Evolutionary conservation across 1,140 invertebrate genomes (phyloP), one percentile per base, ranked within the genome.

Genomic region (Zeugodacus cucurbitae): DNA sequence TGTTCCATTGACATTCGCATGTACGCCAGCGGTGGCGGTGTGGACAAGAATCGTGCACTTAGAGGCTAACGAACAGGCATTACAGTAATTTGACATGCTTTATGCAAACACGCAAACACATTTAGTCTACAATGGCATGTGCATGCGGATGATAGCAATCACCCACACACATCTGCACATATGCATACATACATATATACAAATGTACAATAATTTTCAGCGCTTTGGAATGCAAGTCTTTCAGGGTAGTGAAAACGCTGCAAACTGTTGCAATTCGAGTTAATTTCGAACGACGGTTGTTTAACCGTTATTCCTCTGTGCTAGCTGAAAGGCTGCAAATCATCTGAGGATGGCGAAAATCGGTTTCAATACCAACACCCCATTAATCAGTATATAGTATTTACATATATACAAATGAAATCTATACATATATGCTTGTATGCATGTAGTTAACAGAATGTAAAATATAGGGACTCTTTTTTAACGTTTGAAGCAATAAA

Each of bases 1-100:
- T 5, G 67, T 37, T 37, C 17, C 20, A 11, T 54, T 48, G 44
- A 48, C 44, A 48, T 48, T 48, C 5, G 11, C n/a, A 20, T 0
- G 20, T 20, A 74, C 4, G 26, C 58, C 26, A 26, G 34, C 6
- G 32, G 34, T 34, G 67, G 20, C 32, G 34, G 67, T 74, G 67
- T 74, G 67, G 3, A 22, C 67, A 74, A 14, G 17, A 20, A n/a
- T n/a, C 34, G 22, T 34, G 34, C 67, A 74, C 34, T 37, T 74
- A 74, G 34, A 74, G 34, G 34, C 67, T 74, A 74, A 86, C 82
- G 54, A 54, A 86, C n/a, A 20, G 34, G 8, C 82, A 48, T 54
- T 54, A 86, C n/a, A 86, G 29, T 29, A 48, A 86, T 86, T 57
- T 54, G 82, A 86, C 82, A 86, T 86, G 82, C 54, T 58, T 86